These are phyloP conservation scores for Python bivittatus DNA, from an alignment of 2,113 vertebrate species.

Conservation along the genomic window DNA sequence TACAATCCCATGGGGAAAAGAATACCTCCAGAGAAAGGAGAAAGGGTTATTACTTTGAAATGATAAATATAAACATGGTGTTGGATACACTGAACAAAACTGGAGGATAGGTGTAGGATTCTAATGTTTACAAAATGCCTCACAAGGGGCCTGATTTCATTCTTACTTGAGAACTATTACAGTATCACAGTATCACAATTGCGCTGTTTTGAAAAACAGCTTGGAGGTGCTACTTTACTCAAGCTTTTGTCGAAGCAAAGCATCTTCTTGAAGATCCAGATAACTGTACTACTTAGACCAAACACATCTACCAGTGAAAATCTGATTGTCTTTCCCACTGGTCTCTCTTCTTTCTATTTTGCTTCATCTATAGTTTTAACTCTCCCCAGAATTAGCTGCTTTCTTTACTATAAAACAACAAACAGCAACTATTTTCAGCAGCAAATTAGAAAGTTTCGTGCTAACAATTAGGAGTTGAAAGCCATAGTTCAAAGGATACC, in stretches of 20 bases:
- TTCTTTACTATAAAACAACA: slow-evolving; percentile 1
- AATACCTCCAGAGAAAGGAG: neutral
- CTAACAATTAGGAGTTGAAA: slow-evolving; percentile 35
- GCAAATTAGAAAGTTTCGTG: slow-evolving; percentile 55
- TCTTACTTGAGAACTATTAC: neutral
- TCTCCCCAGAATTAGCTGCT: neutral
- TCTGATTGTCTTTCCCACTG: neutral
- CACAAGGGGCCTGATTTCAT: neutral
- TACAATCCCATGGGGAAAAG: neutral
- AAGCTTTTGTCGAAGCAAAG: neutral
- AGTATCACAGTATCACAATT: neutral
- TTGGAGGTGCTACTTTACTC: neutral
- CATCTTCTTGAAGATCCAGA: neutral
- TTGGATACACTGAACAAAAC: neutral
- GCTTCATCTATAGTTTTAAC: neutral
- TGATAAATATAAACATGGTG: neutral
- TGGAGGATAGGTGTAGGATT: too few relatives aligned
- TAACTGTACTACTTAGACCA: neutral
- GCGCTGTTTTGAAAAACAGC: neutral
- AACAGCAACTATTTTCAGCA: slow-evolving; percentile 19
- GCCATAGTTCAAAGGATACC: slow-evolving; percentile 6
- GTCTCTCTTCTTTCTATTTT: rapidly evolving
- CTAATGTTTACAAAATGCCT: neutral
- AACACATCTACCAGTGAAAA: neutral
- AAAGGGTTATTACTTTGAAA: neutral